A percentile compares a stretch with the other conserved stretches of the same genome.
Conservation (phyloP, 2,888 invertebrate genomes). For the Tortrix viridana region DNA sequence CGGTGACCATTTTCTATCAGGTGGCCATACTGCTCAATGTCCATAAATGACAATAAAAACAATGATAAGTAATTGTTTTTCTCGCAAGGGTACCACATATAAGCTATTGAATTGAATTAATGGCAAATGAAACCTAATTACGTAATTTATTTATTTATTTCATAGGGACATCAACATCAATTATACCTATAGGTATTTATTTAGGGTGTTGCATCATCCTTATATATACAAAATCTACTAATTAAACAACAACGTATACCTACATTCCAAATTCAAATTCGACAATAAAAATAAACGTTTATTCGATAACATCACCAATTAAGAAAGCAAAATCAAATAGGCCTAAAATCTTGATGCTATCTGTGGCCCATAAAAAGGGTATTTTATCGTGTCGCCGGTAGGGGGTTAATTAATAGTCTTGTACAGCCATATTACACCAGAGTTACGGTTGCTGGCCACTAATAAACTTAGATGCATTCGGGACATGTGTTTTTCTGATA, state of each 20-base stretch:
- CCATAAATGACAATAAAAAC: too few relatives aligned
- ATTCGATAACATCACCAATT: constrained; percentile 37
- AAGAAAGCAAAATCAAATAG: constrained; percentile 35
- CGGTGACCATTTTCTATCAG: too few relatives aligned
- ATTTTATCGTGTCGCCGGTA: constrained; percentile 59
- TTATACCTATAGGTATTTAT: too few relatives aligned
- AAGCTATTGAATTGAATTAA: too few relatives aligned
- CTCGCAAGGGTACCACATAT: too few relatives aligned
- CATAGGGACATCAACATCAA: too few relatives aligned
- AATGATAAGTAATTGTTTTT: too few relatives aligned
- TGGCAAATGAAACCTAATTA: too few relatives aligned
- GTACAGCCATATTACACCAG: constrained; percentile 65
- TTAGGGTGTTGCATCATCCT: too few relatives aligned
- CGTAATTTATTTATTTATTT: too few relatives aligned
- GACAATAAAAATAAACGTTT: constrained; percentile 27
- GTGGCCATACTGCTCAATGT: too few relatives aligned
- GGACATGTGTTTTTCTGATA: constrained; percentile 71
- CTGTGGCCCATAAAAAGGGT: constrained; percentile 62
- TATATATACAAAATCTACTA: not conserved
- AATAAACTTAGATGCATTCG: constrained; percentile 67
- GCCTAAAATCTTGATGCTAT: constrained; percentile 56
- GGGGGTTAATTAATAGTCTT: constrained; percentile 76
- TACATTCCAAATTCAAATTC: constrained; percentile 19
- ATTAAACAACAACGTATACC: not conserved
- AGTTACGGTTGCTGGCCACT: constrained; percentile 59